Percentiles rank a stretch among this genome's conserved stretches.
Conservation (phyloP, 2,888 invertebrate genomes). For the Drosophila tripunctata region DNA sequence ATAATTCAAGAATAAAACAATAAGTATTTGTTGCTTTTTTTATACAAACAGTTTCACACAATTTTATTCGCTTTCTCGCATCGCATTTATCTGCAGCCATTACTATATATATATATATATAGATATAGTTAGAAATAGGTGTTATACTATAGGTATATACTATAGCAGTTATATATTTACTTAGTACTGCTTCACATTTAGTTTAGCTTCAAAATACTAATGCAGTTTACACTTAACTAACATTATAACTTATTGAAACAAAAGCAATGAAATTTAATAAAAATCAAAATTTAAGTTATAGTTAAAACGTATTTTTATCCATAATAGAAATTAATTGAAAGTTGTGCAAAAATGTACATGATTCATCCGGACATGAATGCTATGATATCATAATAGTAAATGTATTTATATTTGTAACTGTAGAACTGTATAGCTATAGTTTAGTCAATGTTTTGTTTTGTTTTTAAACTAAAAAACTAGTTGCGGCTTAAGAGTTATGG, state of each 20-base stretch:
- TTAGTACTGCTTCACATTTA: conserved; percentile 50
- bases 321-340: no score
- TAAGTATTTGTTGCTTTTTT: conserved; percentile 54
- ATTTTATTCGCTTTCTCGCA: conserved; percentile 27
- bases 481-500: conserved; percentile 25
- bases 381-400: conserved; percentile 29
- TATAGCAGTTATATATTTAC: conserved; percentile 34
- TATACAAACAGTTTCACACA: conserved; percentile 78
- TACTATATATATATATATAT: conserved; percentile 34
- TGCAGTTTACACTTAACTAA: conserved; percentile 59
- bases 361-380: no score
- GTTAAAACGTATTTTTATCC: no score
- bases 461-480: conserved; percentile 42
- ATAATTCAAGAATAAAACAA: conserved; percentile 47
- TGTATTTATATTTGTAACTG: background rate
- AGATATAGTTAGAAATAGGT: conserved; percentile 46
- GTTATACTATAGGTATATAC: conserved; percentile 17
- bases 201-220: conserved; percentile 67
- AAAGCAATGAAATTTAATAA: conserved; percentile 31
- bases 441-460: conserved; percentile 10
- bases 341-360: conserved; percentile 63
- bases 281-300: conserved; percentile 3
- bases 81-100: conserved; percentile 25
- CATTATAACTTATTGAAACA: conserved; percentile 54
- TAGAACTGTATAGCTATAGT: conserved; percentile 2